A percentile compares a stretch with the other conserved stretches of the same genome.
phyloP scores from a whole-genome alignment of 2,888 invertebrate species.

The Oxytorus armatus region DNA sequence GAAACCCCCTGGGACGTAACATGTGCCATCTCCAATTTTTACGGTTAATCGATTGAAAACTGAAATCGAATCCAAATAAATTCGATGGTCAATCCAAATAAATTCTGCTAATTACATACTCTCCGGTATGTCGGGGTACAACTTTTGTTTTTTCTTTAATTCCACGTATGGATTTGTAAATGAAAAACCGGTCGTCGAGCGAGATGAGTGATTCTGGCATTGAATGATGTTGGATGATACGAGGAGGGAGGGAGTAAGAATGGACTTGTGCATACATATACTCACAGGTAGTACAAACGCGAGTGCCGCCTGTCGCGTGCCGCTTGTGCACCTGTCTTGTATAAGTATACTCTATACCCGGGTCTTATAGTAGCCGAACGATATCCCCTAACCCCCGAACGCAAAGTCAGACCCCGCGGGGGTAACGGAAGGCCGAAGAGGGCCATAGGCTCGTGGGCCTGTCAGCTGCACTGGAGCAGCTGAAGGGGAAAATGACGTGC shows the following conservation, averaged over 20 bases:
- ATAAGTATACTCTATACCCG: constrained; percentile 70
- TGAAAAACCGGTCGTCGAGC: neutral
- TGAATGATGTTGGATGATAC: constrained; percentile 1
- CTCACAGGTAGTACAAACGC: constrained; percentile 58
- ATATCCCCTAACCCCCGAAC: constrained; percentile 66
- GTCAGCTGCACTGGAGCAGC: constrained; percentile 76
- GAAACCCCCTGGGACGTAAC: too few relatives aligned
- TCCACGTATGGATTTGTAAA: neutral
- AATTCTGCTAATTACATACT: too few relatives aligned
- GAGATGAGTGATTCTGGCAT: constrained; percentile 6
- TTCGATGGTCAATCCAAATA: too few relatives aligned
- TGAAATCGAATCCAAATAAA: too few relatives aligned
- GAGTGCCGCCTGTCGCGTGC: constrained; percentile 80
- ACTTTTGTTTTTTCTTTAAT: neutral
- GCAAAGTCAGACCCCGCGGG: constrained; percentile 62
- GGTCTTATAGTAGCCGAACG: constrained; percentile 65
- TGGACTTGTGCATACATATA: constrained; percentile 38
- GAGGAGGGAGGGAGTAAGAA: neutral
- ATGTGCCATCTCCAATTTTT: too few relatives aligned
- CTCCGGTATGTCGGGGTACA: too few relatives aligned
- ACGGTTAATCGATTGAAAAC: neutral
- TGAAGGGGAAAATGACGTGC: constrained; percentile 74
- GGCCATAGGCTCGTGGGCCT: constrained; percentile 68
- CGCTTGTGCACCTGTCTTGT: constrained; percentile 77
- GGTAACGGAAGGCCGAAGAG: constrained; percentile 68